These are phyloP conservation scores for Enteromius paludinosus DNA, from an alignment of 2,797 vertebrate genomes.

Conservation along the genomic window DNA sequence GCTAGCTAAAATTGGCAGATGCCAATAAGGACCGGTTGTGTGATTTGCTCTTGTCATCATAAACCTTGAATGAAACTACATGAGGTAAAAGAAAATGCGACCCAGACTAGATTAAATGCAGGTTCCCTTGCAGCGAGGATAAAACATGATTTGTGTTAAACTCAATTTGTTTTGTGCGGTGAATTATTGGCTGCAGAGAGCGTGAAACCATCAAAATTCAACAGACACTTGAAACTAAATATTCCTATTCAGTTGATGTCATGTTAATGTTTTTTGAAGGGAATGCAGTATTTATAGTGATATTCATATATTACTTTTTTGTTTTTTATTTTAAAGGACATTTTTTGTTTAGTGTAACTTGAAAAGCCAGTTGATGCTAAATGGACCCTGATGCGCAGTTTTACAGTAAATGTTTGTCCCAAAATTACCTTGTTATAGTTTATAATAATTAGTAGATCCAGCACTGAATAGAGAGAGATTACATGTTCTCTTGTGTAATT, in stretches of 20 bases:
- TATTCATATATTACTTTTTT: background rate
- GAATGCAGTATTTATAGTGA: background rate
- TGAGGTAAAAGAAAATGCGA: slow-evolving; percentile 6
- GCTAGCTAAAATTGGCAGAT: background rate
- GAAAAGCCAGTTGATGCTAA: background rate
- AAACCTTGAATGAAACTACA: background rate
- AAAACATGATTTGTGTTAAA: slow-evolving; percentile 7
- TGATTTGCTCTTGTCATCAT: slow-evolving; percentile 1
- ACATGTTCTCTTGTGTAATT: background rate
- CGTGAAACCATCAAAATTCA: slow-evolving; percentile 16
- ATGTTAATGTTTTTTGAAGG: background rate
- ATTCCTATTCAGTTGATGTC: background rate
- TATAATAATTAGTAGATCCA: background rate
- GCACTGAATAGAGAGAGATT: background rate
- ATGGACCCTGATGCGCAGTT: background rate
- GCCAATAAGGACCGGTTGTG: background rate
- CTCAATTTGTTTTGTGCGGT: slow-evolving; percentile 24
- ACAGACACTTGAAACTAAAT: background rate
- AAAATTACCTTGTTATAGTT: background rate
- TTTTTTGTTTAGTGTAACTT: background rate
- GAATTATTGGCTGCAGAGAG: slow-evolving; percentile 17
- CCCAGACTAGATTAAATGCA: slow-evolving; percentile 1
- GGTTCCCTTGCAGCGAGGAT: background rate
- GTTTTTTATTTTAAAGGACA: background rate
- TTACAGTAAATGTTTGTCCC: background rate